A percentile compares a stretch with the other conserved stretches of the same genome.
Evolutionary conservation across 2,113 vertebrate species (phyloP).

Genomic region (Monarcha castaneiventris): DNA sequence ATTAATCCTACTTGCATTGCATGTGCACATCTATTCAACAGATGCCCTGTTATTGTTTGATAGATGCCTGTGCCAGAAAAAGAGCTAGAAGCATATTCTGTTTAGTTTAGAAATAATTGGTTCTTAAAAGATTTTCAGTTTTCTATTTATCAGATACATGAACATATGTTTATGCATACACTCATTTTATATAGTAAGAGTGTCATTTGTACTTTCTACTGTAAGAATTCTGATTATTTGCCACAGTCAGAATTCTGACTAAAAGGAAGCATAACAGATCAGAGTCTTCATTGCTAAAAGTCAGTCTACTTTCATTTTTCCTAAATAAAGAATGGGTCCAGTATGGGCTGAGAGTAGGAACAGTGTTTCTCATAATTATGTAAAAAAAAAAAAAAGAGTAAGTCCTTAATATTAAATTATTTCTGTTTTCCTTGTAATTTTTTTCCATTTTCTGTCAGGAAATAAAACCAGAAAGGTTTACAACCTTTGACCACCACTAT

Average conservation of each 20-base stretch:
- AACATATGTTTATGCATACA: not conserved
- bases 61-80: conserved; percentile 35
- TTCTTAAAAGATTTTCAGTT: conserved; percentile 24
- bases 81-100: conserved; percentile 27
- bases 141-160: not conserved
- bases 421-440: not conserved
- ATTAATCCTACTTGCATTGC: conserved; percentile 18
- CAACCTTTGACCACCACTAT: not conserved
- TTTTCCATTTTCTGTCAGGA: not conserved
- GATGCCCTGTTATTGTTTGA: conserved; percentile 55
- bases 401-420: not conserved
- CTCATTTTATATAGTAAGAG: not conserved
- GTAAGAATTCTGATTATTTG: not conserved
- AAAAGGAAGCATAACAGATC: not conserved
- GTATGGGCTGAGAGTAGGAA: fast-evolving
- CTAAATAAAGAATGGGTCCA: not conserved
- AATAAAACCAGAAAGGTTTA: not conserved
- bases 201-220: not conserved
- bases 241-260: not conserved
- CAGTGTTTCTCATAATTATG: not conserved
- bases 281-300: not conserved
- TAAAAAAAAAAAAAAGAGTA: not conserved
- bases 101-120: conserved; percentile 41
- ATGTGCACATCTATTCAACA: conserved; percentile 40
- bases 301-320: not conserved